These are phyloP conservation scores for Heliconius hortense DNA, from an alignment of 2,888 invertebrate species.

Conservation along the genomic window DNA sequence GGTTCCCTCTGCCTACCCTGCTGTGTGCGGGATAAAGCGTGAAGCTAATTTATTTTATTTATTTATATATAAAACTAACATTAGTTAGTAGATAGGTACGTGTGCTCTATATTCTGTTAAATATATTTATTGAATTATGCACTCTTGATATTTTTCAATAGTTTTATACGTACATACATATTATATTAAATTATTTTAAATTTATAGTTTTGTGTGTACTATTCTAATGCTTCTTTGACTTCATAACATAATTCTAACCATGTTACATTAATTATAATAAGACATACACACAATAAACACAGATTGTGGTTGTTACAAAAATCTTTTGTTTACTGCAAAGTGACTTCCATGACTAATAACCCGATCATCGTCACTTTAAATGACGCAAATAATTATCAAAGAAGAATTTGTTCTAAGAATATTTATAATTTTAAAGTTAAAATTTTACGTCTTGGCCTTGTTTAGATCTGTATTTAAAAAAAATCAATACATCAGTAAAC, in stretches of 20 bases:
- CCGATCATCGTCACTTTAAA: background rate
- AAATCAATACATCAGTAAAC: no score
- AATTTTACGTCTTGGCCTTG: no score
- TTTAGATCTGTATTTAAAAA: no score
- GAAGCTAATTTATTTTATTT: background rate
- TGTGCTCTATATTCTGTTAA: background rate
- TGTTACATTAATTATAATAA: background rate
- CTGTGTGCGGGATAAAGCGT: no score
- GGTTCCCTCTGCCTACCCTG: no score
- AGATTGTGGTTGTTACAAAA: conserved; percentile 4
- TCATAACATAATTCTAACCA: background rate
- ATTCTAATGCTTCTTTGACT: background rate
- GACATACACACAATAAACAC: background rate
- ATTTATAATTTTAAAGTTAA: background rate
- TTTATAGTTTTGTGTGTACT: background rate
- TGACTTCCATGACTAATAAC: conserved; percentile 43
- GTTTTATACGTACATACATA: no score
- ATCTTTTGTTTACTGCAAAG: background rate
- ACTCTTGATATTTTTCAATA: no score
- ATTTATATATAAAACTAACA: background rate
- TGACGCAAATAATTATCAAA: conserved; percentile 12
- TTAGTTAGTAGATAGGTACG: background rate
- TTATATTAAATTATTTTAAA: no score
- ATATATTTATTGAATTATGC: background rate
- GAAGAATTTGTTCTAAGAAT: background rate